Evolutionary conservation across 2,888 invertebrate species (phyloP).

Genomic region (Euzetes globulus): DNA sequence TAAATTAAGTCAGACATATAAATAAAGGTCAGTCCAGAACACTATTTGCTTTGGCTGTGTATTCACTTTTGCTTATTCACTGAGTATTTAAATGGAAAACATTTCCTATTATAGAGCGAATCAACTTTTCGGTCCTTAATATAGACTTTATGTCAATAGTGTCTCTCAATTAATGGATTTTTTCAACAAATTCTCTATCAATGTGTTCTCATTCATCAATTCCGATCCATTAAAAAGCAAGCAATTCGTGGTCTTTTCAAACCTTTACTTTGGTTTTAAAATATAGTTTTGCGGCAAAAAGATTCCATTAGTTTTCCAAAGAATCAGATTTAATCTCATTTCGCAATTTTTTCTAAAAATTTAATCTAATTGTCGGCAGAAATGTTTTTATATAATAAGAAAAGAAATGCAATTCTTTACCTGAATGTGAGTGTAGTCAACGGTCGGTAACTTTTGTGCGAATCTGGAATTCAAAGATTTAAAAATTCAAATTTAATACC

Average conservation of each 20-base stretch:
- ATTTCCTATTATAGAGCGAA: too few species aligned
- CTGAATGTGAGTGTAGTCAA: slow-evolving; percentile 73
- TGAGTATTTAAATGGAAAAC: too few species aligned
- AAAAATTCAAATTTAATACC: not conserved
- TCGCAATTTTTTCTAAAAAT: not conserved
- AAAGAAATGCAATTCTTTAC: slow-evolving; percentile 53
- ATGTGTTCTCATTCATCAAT: too few species aligned
- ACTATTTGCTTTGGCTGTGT: not conserved
- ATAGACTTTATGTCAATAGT: too few species aligned
- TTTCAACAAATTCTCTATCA: too few species aligned
- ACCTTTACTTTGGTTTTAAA: not conserved
- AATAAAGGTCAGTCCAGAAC: not conserved
- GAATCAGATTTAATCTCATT: not conserved
- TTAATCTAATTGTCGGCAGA: not conserved
- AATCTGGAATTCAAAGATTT: slow-evolving; percentile 8
- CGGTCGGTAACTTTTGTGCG: slow-evolving; percentile 77
- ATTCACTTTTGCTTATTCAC: not conserved
- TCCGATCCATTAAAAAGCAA: too few species aligned
- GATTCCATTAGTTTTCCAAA: not conserved
- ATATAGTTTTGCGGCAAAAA: not conserved
- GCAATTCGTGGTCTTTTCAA: too few species aligned
- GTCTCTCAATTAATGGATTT: too few species aligned
- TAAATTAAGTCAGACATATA: slow-evolving; percentile 3
- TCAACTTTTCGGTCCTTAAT: too few species aligned
- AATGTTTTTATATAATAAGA: not conserved